Base-by-base conservation (phyloP, 2,888 invertebrate species). In the Acronicta alni region DNA sequence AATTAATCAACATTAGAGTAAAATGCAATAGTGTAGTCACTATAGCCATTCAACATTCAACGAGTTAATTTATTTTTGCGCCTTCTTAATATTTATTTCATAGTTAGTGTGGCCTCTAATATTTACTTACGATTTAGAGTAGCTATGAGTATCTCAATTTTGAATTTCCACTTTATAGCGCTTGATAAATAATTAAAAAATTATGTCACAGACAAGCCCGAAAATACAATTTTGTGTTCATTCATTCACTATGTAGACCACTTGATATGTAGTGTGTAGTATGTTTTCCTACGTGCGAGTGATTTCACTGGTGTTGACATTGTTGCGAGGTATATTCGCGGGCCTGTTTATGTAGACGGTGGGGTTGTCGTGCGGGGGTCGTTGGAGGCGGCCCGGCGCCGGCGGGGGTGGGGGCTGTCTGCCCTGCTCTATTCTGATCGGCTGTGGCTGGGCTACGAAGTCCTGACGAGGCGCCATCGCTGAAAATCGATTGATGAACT, bases 381-480 rank as follows among this genome's bases (percentile, higher is more conserved):
- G 83, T 82, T 93, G 93, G 49, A 89, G 76, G 66, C 93, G 88
- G 4, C 93, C 93, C 0, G 91, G 92, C 1, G 86, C 75, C 0
- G 93, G 92, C 0, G 92, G 91, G 0, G 92, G 90, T 15, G 89
- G 90, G 23, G 90, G 87, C 6, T 85, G 81, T 62, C 86, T 77
- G 46, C 73, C 76, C 41, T 82, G 83, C 57, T 85, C 88, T 53
- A 84, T 80, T 52, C 81, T 85, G 65, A 87, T 79, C 48, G 84
- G 80, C 65, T 86, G 87, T 37, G 89, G 86, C 69, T 84, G 88
- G 44, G 85, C 72, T 56, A 89, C 84, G 62, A 87, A 66, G 73
- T 92, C 90, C 78, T 92, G 89, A 57, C 92, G 92, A 72, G 93
- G 93, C 72, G 93, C 83, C 93, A 93, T 93, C 42, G 61, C 89